These are phyloP conservation scores for Ochropleura plecta DNA, from an alignment of 2,888 invertebrate species.

Conservation along the genomic window DNA sequence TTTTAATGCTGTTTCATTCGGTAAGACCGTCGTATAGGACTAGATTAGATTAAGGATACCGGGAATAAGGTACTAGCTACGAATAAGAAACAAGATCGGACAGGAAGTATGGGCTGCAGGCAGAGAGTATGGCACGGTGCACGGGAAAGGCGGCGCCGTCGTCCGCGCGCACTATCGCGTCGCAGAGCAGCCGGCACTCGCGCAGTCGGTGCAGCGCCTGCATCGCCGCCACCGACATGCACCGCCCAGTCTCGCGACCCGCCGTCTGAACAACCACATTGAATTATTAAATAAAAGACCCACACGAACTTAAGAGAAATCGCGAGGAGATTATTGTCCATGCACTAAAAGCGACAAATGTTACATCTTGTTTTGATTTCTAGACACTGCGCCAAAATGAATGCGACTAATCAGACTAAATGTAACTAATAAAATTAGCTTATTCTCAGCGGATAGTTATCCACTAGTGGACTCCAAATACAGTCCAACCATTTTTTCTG, in stretches of 20 bases:
- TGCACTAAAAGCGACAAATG: background rate
- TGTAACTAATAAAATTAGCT: too few species aligned
- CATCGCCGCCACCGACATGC: conserved; percentile 96
- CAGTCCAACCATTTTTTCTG: too few species aligned
- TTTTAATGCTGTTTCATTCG: background rate
- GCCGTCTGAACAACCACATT: conserved; percentile 81
- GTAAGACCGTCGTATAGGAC: too few species aligned
- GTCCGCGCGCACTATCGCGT: conserved; percentile 95
- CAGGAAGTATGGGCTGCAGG: conserved; percentile 98
- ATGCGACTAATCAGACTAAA: background rate
- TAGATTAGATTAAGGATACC: background rate
- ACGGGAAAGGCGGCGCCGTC: conserved; percentile 96
- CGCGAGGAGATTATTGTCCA: background rate
- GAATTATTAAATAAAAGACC: background rate
- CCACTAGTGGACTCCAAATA: too few species aligned
- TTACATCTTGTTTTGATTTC: background rate
- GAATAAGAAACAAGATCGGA: conserved; percentile 78
- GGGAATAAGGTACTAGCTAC: background rate
- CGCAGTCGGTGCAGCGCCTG: conserved; percentile 96
- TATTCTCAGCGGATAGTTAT: background rate
- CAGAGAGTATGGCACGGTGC: conserved; percentile 96
- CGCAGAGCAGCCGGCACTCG: conserved; percentile 95
- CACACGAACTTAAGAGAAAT: background rate
- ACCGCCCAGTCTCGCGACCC: conserved; percentile 92
- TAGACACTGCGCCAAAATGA: background rate